These are phyloP conservation scores for Grapholita molesta DNA, from an alignment of 1,140 invertebrate species.

Conservation along the genomic window DNA sequence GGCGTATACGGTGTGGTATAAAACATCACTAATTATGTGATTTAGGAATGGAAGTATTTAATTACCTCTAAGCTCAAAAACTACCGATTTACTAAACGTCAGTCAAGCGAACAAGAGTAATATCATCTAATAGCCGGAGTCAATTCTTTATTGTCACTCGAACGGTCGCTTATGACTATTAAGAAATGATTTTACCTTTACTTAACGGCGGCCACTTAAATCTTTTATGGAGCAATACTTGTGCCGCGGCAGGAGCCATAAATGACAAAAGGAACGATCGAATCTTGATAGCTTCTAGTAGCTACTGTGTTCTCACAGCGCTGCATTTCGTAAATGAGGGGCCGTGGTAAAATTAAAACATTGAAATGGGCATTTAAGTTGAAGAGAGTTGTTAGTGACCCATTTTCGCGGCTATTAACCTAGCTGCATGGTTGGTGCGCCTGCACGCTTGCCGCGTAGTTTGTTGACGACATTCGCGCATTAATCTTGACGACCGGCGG, in stretches of 20 bases:
- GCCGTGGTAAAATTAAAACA: conserved; percentile 10
- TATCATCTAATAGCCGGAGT: neutral
- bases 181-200: neutral
- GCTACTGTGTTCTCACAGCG: conserved; percentile 2
- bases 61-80: too few species aligned
- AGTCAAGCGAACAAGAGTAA: too few species aligned
- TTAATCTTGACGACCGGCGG: neutral
- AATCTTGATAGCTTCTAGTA: neutral
- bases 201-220: conserved; percentile 1
- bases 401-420: conserved; percentile 9
- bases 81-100: too few species aligned
- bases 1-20: too few species aligned
- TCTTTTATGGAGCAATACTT: conserved; percentile 6
- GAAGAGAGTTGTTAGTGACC: conserved; percentile 11
- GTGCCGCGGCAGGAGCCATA: neutral
- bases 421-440: conserved; percentile 4
- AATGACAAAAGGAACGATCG: conserved; percentile 4
- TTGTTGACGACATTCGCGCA: conserved; percentile 11
- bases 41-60: too few species aligned
- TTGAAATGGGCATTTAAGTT: neutral
- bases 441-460: neutral
- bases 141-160: neutral
- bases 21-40: too few species aligned
- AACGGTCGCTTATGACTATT: neutral
- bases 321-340: conserved; percentile 13